Evolutionary conservation across 2,113 vertebrate genomes (phyloP).

Genomic region (Propithecus coquereli): DNA sequence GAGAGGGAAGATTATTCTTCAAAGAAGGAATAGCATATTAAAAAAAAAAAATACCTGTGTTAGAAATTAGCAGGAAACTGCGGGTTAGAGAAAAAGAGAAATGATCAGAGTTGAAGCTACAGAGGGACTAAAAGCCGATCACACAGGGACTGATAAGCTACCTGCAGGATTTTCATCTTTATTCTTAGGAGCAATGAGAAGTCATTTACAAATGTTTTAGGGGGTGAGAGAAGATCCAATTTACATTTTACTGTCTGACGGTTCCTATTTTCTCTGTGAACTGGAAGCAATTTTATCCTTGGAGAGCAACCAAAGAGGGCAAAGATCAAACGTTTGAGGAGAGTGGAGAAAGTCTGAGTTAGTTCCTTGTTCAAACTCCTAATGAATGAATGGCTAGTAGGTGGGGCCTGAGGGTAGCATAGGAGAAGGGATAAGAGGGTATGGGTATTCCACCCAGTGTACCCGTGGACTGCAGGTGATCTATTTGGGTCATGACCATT

Average conservation of each 20-base stretch:
- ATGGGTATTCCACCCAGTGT: too few relatives aligned
- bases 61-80: background rate
- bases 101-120: too few relatives aligned
- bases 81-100: background rate
- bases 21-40: background rate
- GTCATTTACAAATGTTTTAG: background rate
- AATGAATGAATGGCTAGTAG: background rate
- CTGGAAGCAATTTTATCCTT: background rate
- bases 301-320: background rate
- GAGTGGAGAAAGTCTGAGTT: background rate
- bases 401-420: background rate
- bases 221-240: background rate
- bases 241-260: conserved; percentile 2
- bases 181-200: background rate
- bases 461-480: background rate
- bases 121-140: background rate
- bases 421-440: background rate
- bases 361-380: background rate
- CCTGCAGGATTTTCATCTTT: background rate
- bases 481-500: background rate
- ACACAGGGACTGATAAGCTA: background rate
- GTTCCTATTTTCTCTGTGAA: background rate
- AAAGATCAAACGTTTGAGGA: background rate
- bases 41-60: background rate
- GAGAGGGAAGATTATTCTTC: background rate